Conservation (phyloP, 30 jellyfish, hydroid and myxozoan genomes). For the Rhopilema esculentum region DNA sequence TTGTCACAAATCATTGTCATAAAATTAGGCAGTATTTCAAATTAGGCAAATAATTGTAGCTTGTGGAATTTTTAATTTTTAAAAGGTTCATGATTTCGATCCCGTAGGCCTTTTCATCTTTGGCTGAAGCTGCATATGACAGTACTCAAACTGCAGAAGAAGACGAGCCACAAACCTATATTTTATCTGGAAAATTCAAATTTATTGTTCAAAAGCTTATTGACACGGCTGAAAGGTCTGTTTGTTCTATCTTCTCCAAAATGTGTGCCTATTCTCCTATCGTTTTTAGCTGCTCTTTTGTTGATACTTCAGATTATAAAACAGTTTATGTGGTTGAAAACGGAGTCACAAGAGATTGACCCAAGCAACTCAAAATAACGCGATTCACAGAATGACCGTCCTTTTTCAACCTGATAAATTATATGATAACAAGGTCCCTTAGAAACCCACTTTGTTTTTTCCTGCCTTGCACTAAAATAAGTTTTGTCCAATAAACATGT, state of each 20-base stretch:
- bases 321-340: neutral
- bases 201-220: constrained; percentile 77
- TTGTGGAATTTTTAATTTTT: no score
- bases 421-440: neutral
- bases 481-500: no score
- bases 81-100: neutral
- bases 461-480: no score
- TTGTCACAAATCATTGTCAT: no score
- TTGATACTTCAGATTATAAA: neutral
- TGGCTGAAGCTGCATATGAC: constrained; percentile 98
- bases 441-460: neutral
- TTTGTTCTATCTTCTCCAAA: neutral
- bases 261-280: neutral
- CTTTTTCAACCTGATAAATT: neutral
- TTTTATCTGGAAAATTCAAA: constrained; percentile 78
- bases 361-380: neutral
- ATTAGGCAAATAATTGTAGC: no score
- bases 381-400: neutral
- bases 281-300: neutral
- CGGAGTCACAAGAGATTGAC: neutral
- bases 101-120: constrained; percentile 91
- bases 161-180: constrained; percentile 84
- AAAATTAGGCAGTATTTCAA: no score
- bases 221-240: constrained; percentile 93
- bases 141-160: constrained; percentile 80